Base-by-base conservation (phyloP, 1,140 invertebrate genomes). In the Neodiprion virginianus region DNA sequence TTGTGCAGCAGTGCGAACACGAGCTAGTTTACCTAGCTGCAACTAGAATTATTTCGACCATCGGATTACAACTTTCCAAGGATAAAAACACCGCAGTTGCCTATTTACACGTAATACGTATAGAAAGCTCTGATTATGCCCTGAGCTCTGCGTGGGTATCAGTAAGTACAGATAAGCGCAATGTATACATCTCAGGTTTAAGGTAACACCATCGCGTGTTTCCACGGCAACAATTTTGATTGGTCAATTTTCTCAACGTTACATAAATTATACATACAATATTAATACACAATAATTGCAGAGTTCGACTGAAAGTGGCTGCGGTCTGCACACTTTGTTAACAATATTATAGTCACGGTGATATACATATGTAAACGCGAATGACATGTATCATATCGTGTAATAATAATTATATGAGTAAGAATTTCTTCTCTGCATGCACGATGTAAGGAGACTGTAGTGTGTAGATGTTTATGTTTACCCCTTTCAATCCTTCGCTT, bases 61-160 rank as follows among this genome's bases (percentile, higher is more conserved):
- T 61, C 53, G 53, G 53, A 5, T 61, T 61, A 61, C n/a, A 61
- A 61, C 53, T 61, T 61, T 61, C n/a, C 53, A 61, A 61, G 53
- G 53, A 61, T 61, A 17, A 61, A 61, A 61, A 61, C 53, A 61
- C 53, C n/a, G 53, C 53, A 61, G 53, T 17, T 61, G n/a, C 53
- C 0, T 17, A 61, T 14, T 53, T 17, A 5, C n/a, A 61, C 5
- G 5, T 61, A 61, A 17, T 17, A 40, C 5, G 28, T 40, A 40
- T 40, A 40, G 28, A 5, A 5, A 40, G 28, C 28, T 5, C 28
- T 40, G 28, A 40, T 40, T 40, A 5, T 61, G n/a, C 4, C 4
- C 53, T 61, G 8, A 7, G 53, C n/a, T 14, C 53, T 61, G n/a
- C n/a, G 8, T 5, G 28, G 28, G 28, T 40, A 40, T 40, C 28